These are phyloP conservation scores for Trinectes maculatus DNA, from an alignment of 2,113 vertebrate species.

Conservation along the genomic window DNA sequence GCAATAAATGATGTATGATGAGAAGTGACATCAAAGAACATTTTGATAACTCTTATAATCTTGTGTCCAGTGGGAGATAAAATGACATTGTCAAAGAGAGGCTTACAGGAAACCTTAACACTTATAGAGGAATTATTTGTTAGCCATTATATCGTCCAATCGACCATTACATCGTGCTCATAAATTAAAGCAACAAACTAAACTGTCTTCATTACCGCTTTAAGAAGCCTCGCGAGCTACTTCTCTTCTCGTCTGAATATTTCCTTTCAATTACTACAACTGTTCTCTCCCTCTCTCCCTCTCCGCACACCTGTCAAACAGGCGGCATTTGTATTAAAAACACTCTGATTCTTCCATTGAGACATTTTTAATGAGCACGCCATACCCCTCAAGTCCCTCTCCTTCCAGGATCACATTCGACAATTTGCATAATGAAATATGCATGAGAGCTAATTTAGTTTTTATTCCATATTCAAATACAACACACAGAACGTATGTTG, in stretches of 20 bases:
- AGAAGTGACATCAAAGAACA: too few species aligned
- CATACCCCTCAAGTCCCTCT: conserved; percentile 63
- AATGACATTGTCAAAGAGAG: too few species aligned
- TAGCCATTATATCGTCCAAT: neutral
- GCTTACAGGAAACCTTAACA: neutral
- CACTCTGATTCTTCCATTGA: conserved; percentile 61
- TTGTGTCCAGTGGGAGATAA: neutral
- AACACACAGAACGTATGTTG: conserved; percentile 33
- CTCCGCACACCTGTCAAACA: conserved; percentile 70
- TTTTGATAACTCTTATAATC: too few species aligned
- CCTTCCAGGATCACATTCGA: conserved; percentile 55
- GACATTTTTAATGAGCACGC: conserved; percentile 73
- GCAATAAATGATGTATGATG: conserved; percentile 10
- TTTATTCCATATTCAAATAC: conserved; percentile 52
- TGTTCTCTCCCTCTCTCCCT: conserved; percentile 49
- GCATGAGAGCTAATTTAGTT: conserved; percentile 70
- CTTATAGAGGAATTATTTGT: neutral
- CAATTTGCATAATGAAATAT: conserved; percentile 71
- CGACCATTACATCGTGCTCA: neutral
- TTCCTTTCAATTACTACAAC: conserved; percentile 70
- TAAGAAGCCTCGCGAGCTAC: conserved; percentile 26
- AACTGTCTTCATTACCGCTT: neutral
- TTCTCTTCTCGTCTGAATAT: conserved; percentile 54
- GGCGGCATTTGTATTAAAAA: conserved; percentile 71
- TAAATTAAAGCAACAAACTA: neutral